A percentile compares a stretch with the other conserved stretches of the same genome.
phyloP scores from a whole-genome alignment of 2,797 vertebrate genomes.

The Lagodon rhomboides region DNA sequence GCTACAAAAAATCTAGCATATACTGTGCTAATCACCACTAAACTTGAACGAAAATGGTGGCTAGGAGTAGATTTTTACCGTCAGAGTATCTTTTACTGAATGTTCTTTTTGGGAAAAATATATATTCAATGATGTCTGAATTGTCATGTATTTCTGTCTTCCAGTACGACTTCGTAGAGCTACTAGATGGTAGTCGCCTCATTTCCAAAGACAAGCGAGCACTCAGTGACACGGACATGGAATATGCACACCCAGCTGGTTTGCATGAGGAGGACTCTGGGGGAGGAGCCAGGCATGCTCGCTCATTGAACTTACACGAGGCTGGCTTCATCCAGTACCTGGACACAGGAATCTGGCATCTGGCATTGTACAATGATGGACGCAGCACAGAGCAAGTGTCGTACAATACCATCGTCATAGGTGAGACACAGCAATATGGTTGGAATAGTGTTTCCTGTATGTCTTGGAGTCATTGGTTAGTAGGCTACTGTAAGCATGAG shows the following conservation, averaged over 20 bases:
- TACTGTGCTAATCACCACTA: not conserved
- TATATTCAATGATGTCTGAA: not conserved
- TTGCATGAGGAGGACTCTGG: constrained; percentile 53
- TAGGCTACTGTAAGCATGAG: not conserved
- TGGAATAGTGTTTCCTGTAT: not conserved
- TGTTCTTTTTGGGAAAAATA: not conserved
- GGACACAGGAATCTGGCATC: constrained; percentile 97
- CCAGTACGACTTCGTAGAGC: constrained; percentile 98
- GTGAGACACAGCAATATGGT: constrained; percentile 81
- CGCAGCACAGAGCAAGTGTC: constrained; percentile 94
- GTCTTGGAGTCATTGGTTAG: not conserved
- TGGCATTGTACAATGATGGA: constrained; percentile 98
- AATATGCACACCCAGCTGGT: not conserved
- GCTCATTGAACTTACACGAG: constrained; percentile 93
- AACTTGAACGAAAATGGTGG: not conserved
- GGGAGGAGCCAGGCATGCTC: constrained; percentile 83
- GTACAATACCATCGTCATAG: constrained; percentile 95
- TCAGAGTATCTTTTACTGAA: not conserved
- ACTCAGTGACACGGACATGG: constrained; percentile 67
- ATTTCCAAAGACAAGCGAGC: constrained; percentile 95
- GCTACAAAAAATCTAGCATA: not conserved
- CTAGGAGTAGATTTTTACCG: not conserved
- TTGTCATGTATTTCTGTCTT: constrained; percentile 8
- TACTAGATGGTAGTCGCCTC: constrained; percentile 95
- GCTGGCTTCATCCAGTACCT: constrained; percentile 98